Percentiles rank a stretch among this genome's conserved stretches.
Conservation (phyloP, 2,797 vertebrate species). For the Sebastes flavidus region DNA sequence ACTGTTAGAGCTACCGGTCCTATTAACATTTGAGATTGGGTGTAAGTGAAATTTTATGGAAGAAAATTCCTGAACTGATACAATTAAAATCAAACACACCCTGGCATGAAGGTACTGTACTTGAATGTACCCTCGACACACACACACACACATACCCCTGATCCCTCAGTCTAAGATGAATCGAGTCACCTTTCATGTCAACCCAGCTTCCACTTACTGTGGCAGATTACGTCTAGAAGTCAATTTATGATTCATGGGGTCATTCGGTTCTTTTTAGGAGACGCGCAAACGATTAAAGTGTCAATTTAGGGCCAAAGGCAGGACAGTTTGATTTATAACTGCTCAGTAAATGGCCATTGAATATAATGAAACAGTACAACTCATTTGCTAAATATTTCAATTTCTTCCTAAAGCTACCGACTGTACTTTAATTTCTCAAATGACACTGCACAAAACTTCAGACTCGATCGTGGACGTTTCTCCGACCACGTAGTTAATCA, state of each 20-base stretch:
- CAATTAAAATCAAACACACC: not conserved
- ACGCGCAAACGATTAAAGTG: constrained; percentile 37
- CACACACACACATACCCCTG: not conserved
- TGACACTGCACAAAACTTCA: not conserved
- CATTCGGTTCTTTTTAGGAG: constrained; percentile 35
- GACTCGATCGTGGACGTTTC: constrained; percentile 1
- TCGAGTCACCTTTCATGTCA: constrained; percentile 61
- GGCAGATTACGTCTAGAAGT: constrained; percentile 48
- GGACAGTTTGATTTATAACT: constrained; percentile 49
- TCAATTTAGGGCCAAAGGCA: constrained; percentile 4
- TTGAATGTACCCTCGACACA: not conserved
- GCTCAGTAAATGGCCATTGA: not conserved
- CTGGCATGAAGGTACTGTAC: not conserved
- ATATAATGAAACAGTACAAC: not conserved
- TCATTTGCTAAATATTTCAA: constrained; percentile 1
- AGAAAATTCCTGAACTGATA: not conserved
- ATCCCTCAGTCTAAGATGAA: constrained; percentile 30
- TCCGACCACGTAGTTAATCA: not conserved
- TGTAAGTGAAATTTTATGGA: not conserved
- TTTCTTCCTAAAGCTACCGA: not conserved
- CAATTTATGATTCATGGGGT: constrained; percentile 55
- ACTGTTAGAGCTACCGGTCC: not conserved
- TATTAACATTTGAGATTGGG: not conserved
- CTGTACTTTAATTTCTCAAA: not conserved
- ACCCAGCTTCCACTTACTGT: constrained; percentile 21